phyloP scores from a whole-genome alignment of 2,113 vertebrate species.

The Hemicordylus capensis region DNA sequence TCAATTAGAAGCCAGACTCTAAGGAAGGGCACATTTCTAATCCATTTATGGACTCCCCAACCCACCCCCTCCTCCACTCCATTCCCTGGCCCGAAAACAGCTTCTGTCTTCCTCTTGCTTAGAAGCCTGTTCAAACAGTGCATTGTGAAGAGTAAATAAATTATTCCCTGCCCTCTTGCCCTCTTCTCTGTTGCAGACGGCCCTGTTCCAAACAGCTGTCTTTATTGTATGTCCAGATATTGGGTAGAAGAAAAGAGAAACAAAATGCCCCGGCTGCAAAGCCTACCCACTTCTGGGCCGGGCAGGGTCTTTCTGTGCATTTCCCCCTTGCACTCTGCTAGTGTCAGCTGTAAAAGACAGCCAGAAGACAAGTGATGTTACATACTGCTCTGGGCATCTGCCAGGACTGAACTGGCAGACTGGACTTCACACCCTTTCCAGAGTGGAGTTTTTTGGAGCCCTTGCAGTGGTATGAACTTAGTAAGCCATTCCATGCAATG shows the following conservation, averaged over 20 bases:
- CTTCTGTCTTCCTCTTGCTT: slow-evolving; percentile 76
- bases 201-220: slow-evolving; percentile 83
- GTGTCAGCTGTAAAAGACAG: not conserved
- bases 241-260: slow-evolving; percentile 41
- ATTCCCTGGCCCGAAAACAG: slow-evolving; percentile 60
- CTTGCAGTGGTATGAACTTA: not conserved
- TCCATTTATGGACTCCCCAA: slow-evolving; percentile 59
- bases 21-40: slow-evolving; percentile 70
- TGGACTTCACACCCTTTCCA: too few species aligned
- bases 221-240: slow-evolving; percentile 55
- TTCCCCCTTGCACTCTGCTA: not conserved
- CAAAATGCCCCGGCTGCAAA: slow-evolving; percentile 53
- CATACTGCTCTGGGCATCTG: not conserved
- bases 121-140: slow-evolving; percentile 83
- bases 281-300: slow-evolving; percentile 65
- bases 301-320: slow-evolving; percentile 11
- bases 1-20: slow-evolving; percentile 67
- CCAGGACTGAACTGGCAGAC: not conserved
- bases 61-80: not conserved
- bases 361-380: too few species aligned
- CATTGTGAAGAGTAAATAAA: slow-evolving; percentile 89
- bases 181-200: slow-evolving; percentile 74
- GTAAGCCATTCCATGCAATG: not conserved
- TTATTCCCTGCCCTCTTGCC: slow-evolving; percentile 84
- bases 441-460: not conserved